A percentile compares a stretch with the other conserved stretches of the same genome.
phyloP scores from a whole-genome alignment of 2,797 vertebrate genomes.

The Silurus lanzhouensis region DNA sequence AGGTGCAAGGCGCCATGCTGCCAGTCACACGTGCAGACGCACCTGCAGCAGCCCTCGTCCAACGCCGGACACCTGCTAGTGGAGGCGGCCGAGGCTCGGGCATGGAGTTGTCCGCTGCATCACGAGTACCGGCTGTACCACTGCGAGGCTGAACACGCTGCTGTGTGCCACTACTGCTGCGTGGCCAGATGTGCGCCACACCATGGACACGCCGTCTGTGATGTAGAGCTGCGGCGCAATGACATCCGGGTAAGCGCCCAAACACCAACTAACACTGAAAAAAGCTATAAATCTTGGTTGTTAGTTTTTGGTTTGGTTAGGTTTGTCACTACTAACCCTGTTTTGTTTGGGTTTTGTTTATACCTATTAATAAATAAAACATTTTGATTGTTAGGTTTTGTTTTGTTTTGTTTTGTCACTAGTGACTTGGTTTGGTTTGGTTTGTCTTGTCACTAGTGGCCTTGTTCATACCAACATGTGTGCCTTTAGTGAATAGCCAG shows the following conservation, averaged over 20 bases:
- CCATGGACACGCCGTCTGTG: constrained; percentile 95
- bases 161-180: constrained; percentile 99
- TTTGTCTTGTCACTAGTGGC: too few species aligned
- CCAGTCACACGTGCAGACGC: constrained; percentile 97
- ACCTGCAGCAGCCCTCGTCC: constrained; percentile 98
- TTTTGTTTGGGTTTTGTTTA: too few species aligned
- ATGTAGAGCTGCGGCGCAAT: constrained; percentile 95
- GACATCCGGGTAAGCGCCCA: constrained; percentile 90
- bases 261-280: background rate
- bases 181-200: constrained; percentile 94
- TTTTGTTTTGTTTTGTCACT: too few species aligned
- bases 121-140: constrained; percentile 98
- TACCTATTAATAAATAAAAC: too few species aligned
- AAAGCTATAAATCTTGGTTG: background rate
- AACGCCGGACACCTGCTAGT: constrained; percentile 96
- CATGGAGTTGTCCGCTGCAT: constrained; percentile 98
- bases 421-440: too few species aligned
- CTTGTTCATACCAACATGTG: background rate
- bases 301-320: background rate
- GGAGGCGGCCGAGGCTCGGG: constrained; percentile 93
- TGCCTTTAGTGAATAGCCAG: background rate
- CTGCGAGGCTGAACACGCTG: constrained; percentile 98
- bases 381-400: too few species aligned
- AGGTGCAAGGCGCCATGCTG: constrained; percentile 98
- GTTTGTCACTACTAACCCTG: too few species aligned